These are phyloP conservation scores for Hypsibius dujardini DNA, from an alignment of 1,140 invertebrate species.

Conservation along the genomic window DNA sequence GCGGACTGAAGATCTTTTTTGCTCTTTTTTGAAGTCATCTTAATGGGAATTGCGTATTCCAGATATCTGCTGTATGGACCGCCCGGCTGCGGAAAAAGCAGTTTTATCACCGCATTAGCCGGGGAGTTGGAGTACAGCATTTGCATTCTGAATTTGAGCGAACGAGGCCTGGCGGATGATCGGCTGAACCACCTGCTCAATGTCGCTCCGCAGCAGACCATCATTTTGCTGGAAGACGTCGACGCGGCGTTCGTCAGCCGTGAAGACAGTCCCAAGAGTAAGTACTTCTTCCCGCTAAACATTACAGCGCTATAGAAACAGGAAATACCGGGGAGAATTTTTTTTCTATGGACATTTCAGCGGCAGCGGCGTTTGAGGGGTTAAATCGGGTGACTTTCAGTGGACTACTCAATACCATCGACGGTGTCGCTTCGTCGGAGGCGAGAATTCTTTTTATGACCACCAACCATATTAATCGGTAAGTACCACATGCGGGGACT, in stretches of 20 bases:
- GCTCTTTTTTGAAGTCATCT: too few species aligned
- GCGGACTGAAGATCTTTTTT: too few species aligned
- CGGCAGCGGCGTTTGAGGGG: not conserved
- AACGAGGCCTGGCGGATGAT: slow-evolving; percentile 82
- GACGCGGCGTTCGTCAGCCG: slow-evolving; percentile 86
- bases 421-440: not conserved
- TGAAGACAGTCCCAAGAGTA: slow-evolving; percentile 52
- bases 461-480: not conserved
- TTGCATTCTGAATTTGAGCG: slow-evolving; percentile 87
- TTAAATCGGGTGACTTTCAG: not conserved
- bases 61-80: slow-evolving; percentile 79
- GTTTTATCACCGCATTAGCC: slow-evolving; percentile 81
- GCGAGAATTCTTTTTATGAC: not conserved
- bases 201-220: slow-evolving; percentile 65
- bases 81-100: slow-evolving; percentile 94
- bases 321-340: too few species aligned
- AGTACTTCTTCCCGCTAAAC: slow-evolving; percentile 19
- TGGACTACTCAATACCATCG: not conserved
- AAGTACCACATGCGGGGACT: too few species aligned
- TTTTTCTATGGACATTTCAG: too few species aligned
- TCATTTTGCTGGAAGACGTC: slow-evolving; percentile 89
- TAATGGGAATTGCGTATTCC: not conserved
- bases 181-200: slow-evolving; percentile 80
- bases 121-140: slow-evolving; percentile 90
- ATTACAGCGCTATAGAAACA: not conserved